phyloP scores from a whole-genome alignment of 2,797 vertebrate genomes.

The Cirrhinus mrigala region DNA sequence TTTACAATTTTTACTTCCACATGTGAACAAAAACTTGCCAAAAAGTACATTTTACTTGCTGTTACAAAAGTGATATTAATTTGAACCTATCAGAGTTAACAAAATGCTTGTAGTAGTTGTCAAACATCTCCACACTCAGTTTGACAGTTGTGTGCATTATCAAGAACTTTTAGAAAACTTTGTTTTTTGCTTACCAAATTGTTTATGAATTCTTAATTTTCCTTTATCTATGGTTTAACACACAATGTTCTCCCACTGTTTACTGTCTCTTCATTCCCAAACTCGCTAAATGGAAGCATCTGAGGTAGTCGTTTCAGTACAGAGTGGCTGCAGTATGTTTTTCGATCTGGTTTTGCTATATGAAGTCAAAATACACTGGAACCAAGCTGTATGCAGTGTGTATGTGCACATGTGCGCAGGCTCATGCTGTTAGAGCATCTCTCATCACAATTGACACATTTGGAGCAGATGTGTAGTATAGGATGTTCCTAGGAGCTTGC shows the following conservation, averaged over 20 bases:
- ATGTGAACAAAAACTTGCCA: background rate
- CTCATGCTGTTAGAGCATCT: conserved; percentile 11
- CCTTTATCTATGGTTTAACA: background rate
- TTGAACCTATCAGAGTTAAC: background rate
- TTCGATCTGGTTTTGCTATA: background rate
- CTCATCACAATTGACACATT: conserved; percentile 41
- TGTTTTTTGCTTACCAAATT: background rate
- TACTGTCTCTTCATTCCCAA: background rate
- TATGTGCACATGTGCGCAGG: background rate
- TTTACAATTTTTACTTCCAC: background rate
- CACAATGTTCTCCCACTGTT: background rate
- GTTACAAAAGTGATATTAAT: background rate
- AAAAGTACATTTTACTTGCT: background rate
- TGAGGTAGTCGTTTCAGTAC: background rate
- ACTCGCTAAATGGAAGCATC: background rate
- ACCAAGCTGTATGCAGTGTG: background rate
- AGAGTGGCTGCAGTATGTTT: background rate
- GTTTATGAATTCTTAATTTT: background rate
- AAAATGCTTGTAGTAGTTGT: background rate
- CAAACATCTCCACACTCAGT: no score
- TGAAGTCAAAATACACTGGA: background rate
- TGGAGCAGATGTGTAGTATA: conserved; percentile 28
- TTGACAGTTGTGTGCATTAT: background rate
- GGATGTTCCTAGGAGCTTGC: conserved; percentile 29
- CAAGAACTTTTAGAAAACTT: background rate